Evolutionary conservation across 2,888 invertebrate species (phyloP).

Genomic region (Perdita meconis): DNA sequence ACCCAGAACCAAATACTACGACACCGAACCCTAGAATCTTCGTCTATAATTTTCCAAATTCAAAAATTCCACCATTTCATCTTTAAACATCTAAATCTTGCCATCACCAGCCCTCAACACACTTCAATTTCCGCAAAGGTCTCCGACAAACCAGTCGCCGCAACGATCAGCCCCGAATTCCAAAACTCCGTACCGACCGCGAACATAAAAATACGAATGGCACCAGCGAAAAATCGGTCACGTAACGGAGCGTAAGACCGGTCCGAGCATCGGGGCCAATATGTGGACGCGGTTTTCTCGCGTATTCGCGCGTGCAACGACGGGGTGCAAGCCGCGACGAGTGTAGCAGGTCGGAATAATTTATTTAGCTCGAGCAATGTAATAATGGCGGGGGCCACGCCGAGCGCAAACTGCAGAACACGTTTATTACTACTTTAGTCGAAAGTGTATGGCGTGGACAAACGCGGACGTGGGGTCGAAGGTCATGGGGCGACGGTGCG

Average conservation of each 20-base stretch:
- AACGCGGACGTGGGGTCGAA: slow-evolving; percentile 32
- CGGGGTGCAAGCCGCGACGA: slow-evolving; percentile 54
- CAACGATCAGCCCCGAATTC: no score
- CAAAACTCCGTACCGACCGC: no score
- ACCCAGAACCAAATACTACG: no score
- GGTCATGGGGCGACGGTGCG: slow-evolving; percentile 9
- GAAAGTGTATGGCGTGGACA: slow-evolving; percentile 62
- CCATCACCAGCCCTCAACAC: no score
- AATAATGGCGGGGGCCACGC: slow-evolving; percentile 74
- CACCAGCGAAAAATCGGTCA: slow-evolving; percentile 7
- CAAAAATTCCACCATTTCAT: no score
- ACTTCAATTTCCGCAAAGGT: no score
- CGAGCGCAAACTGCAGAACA: slow-evolving; percentile 71
- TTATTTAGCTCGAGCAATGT: slow-evolving; percentile 78
- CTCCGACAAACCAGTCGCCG: no score
- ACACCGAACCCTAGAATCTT: no score
- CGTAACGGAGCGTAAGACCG: slow-evolving; percentile 26
- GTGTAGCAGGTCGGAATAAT: slow-evolving; percentile 72
- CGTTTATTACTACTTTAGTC: slow-evolving; percentile 75
- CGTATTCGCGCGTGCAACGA: slow-evolving; percentile 28
- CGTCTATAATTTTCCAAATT: no score
- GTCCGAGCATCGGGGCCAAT: slow-evolving; percentile 20
- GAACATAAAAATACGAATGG: no score
- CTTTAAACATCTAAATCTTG: no score
- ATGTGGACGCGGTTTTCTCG: neutral